Conservation (phyloP, 2,797 vertebrate species). For the Crossoptilon crossoptilon region DNA sequence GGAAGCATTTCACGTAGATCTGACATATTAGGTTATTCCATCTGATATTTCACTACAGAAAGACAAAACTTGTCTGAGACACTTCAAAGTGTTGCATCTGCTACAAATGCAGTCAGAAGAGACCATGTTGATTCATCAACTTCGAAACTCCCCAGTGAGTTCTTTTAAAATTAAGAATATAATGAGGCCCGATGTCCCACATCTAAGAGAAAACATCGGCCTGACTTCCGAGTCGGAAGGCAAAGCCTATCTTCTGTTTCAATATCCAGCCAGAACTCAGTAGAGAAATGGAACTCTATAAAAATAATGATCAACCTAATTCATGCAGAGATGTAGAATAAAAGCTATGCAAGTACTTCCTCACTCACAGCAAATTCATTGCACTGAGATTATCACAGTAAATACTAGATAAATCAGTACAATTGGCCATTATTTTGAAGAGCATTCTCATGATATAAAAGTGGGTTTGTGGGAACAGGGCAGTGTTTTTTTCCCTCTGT, state of each 20-base stretch:
- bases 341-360: not conserved
- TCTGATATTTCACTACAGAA: constrained; percentile 7
- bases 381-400: constrained; percentile 17
- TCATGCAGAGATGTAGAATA: constrained; percentile 8
- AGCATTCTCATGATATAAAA: constrained; percentile 10
- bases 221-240: constrained; percentile 30
- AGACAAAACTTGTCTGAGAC: constrained; percentile 13
- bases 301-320: constrained; percentile 39
- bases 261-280: constrained; percentile 3
- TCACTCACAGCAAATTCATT: constrained; percentile 1
- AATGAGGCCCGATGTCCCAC: not conserved
- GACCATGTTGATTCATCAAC: not conserved
- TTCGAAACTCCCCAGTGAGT: not conserved
- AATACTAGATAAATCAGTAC: constrained; percentile 27
- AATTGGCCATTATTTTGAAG: constrained; percentile 60
- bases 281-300: constrained; percentile 30
- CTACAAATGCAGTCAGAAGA: not conserved
- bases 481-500: not conserved
- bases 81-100: not conserved
- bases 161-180: constrained; percentile 8
- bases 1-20: not conserved
- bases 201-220: constrained; percentile 2
- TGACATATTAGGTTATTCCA: not conserved
- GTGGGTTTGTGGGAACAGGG: constrained; percentile 4
- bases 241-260: not conserved